phyloP scores from a whole-genome alignment of 2,888 invertebrate genomes.

The Drosophila fungiperda region DNA sequence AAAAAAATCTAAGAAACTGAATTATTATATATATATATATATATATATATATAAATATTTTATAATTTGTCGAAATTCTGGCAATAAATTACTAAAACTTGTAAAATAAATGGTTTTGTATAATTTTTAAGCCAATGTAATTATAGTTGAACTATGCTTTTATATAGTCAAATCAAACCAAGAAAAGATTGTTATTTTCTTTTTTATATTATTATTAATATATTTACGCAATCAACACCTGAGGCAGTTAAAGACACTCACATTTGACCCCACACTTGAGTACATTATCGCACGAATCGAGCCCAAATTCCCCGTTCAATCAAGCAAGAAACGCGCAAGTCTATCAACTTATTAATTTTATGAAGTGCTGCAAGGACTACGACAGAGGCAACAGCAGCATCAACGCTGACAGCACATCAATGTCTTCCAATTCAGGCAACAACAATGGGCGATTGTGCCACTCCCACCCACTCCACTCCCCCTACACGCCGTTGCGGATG shows the following conservation, averaged over 20 bases:
- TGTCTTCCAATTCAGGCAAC: slow-evolving; percentile 71
- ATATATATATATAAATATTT: no score
- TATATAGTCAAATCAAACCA: background rate
- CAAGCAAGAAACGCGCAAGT: slow-evolving; percentile 72
- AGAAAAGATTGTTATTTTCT: background rate
- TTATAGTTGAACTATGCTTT: background rate
- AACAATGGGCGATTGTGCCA: slow-evolving; percentile 58
- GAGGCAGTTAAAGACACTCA: slow-evolving; percentile 1
- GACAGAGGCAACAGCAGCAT: slow-evolving; percentile 29
- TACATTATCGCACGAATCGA: slow-evolving; percentile 14
- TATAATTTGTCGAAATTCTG: background rate
- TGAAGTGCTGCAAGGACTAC: slow-evolving; percentile 73
- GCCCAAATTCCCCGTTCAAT: slow-evolving; percentile 53
- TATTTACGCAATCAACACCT: background rate
- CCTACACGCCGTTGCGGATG: slow-evolving; percentile 24
- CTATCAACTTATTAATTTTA: slow-evolving; percentile 83
- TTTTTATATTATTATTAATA: background rate
- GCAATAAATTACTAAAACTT: background rate
- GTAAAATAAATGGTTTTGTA: background rate
- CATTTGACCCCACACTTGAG: slow-evolving; percentile 23
- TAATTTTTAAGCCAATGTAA: background rate
- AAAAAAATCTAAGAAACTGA: background rate
- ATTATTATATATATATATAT: no score
- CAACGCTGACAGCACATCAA: slow-evolving; percentile 62
- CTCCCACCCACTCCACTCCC: slow-evolving; percentile 22